Base-by-base conservation (phyloP, 2,113 vertebrate species). In the Osmerus eperlanus region DNA sequence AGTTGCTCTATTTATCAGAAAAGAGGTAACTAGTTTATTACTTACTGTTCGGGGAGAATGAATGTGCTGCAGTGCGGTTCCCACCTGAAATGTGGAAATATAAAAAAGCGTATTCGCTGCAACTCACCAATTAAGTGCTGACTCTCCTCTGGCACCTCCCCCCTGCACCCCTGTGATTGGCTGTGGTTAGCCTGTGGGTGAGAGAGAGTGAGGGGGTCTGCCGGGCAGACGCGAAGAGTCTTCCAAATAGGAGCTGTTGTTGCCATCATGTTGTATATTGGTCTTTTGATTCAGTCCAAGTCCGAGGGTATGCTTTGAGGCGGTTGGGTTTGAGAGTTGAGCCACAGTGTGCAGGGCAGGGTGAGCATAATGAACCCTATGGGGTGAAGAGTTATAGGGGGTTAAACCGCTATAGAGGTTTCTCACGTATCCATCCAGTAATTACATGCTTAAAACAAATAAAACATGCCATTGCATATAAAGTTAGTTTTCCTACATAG, bases 71-170 rank as follows among this genome's bases (percentile, higher is more conserved):
- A 92, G 90, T 92, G 91, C 91, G 88, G 91, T 93, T 88, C 91
- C 90, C 91, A 93, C 92, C 92, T 93, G 92, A 91, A 92, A 91
- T 90, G 89, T 75, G 88, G 90, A 88, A 91, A 92, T 92, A 92
- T 92, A 93, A 93, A 93, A 93, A 93, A 91, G 87, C 87, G 84
- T 86, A 89, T 87, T 91, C 77, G 86, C 85, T 87, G 91, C 89
- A 88, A 93, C 92, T 93, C 91, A 93, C 92, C 92, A 93, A 92
- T 93, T 93, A 93, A 93, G 90, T 91, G 91, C 90, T 91, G 90
- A 87, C 86, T 93, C 91, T 92, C 90, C 90, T 91, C 91, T 92
- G 89, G 91, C 91, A 91, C 92, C 92, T 91, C 92, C 92, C 91
- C 92, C 91, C 90, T 92, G 90, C 91, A 87, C 91, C 91, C 90